Evolutionary conservation across 2,888 invertebrate genomes (phyloP), one percentile per base, ranked within the genome.

Genomic region (Drosophila colorata): DNA sequence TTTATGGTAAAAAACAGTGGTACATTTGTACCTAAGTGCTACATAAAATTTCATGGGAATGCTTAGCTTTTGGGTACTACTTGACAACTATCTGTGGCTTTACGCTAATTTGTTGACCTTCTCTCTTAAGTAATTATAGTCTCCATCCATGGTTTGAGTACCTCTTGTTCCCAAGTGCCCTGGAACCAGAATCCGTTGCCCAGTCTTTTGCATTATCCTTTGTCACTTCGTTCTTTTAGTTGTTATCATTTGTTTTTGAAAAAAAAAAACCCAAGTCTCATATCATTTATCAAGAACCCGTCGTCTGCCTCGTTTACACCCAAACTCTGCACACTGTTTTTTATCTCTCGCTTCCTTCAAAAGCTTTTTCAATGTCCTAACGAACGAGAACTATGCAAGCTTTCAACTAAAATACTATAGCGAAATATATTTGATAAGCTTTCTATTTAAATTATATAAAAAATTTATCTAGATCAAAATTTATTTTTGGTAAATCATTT

Each of bases 401-500:
- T 67, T 67, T 25, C 38, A 60, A 64, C 40, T 38, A 43, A 58
- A 65, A 59, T 60, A 71, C 38, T 46, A 53, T 52, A 74, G 67
- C 41, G 40, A 74, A 60, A 73, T 44, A 63, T 69, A 83, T 70
- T 73, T 73, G 51, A 67, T 74, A 80, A 82, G 83, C 71, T 66
- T 72, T 71, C 63, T 63, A 55, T 64, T 68, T 77, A 56, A 76
- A 61, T 69, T 61, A 72, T 72, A 65, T 75, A 52, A 46, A 66
- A 66, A 57, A 77, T 63, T 74, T 60, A 70, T 64, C 51, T 44
- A 71, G 80, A 69, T 78, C 43, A 67, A 74, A 71, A 85, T 70
- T 72, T 78, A 80, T 74, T 76, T 78, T 80, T 82, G 73, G 81
- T 88, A 83, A 67, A 85, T 63, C 65, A 75, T 75, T 84, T 84